Percentiles rank a stretch among this genome's conserved stretches.
phyloP scores from a whole-genome alignment of 2,888 invertebrate species.

The Lasioglossum leucozonium region DNA sequence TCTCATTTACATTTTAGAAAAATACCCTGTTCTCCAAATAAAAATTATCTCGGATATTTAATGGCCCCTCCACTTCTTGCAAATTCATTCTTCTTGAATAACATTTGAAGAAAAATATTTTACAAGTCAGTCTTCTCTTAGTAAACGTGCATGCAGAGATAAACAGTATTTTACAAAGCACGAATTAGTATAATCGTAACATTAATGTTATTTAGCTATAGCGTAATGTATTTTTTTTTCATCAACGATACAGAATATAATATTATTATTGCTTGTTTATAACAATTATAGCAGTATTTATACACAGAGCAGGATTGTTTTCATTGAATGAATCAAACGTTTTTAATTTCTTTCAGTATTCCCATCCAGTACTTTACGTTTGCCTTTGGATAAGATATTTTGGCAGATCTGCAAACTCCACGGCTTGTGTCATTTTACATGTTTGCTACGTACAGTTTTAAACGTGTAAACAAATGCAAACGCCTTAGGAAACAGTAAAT shows the following conservation, averaged over 20 bases:
- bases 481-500: not conserved
- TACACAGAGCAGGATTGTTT: conserved; percentile 25
- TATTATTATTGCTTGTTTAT: conserved; percentile 21
- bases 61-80: conserved; percentile 35
- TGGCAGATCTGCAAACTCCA: conserved; percentile 24
- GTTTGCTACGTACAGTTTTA: not conserved
- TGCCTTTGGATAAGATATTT: conserved; percentile 9
- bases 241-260: conserved; percentile 26
- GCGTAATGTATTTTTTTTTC: conserved; percentile 25
- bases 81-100: conserved; percentile 27
- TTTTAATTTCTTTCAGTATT: conserved; percentile 1
- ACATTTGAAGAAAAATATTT: conserved; percentile 35
- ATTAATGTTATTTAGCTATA: conserved; percentile 22
- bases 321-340: conserved; percentile 5
- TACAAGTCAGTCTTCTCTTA: conserved; percentile 42
- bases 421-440: conserved; percentile 10
- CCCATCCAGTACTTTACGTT: conserved; percentile 15
- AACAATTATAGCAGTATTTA: conserved; percentile 18
- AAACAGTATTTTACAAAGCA: conserved; percentile 30
- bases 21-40: conserved; percentile 53
- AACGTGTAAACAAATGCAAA: conserved; percentile 12
- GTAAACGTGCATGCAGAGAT: conserved; percentile 19
- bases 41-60: conserved; percentile 32
- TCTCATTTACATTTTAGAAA: conserved; percentile 33
- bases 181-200: conserved; percentile 15